Conservation (phyloP, 1,140 invertebrate species). For the Forficula auricularia region DNA sequence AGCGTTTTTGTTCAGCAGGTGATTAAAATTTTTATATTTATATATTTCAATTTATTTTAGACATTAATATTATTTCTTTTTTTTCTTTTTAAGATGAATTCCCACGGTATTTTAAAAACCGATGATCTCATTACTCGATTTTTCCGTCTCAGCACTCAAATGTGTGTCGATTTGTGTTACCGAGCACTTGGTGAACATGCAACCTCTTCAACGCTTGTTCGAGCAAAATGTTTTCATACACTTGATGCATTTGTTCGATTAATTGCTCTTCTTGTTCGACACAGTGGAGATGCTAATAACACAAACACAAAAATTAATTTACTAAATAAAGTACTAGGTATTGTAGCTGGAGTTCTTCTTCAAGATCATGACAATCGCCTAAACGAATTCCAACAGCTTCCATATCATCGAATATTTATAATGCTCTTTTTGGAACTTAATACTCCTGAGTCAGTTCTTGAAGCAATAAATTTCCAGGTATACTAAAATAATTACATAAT, state of each 20-base stretch:
- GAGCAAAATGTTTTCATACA: constrained; percentile 87
- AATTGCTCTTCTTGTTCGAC: constrained; percentile 89
- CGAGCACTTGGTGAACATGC: constrained; percentile 41
- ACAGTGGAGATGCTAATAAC: constrained; percentile 73
- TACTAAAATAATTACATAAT: neutral
- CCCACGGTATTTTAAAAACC: constrained; percentile 89
- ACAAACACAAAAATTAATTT: constrained; percentile 90
- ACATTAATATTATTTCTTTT: neutral
- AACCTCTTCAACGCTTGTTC: constrained; percentile 39
- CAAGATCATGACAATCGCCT: constrained; percentile 79
- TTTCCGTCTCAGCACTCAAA: constrained; percentile 89
- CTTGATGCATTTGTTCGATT: constrained; percentile 89
- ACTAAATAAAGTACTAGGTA: constrained; percentile 88
- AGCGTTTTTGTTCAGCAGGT: constrained; percentile 73
- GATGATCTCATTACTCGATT: constrained; percentile 95
- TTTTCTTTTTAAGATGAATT: constrained; percentile 60
- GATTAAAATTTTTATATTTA: constrained; percentile 4
- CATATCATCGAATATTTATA: constrained; percentile 93
- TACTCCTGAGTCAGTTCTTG: constrained; percentile 76
- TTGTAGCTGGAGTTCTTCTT: constrained; percentile 83
- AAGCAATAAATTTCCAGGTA: constrained; percentile 77
- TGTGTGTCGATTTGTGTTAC: constrained; percentile 92
- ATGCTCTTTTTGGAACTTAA: constrained; percentile 95
- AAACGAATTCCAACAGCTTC: constrained; percentile 86
- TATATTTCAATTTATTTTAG: neutral